phyloP scores from a whole-genome alignment of 2,797 vertebrate species.

The Rallus crepitans region DNA sequence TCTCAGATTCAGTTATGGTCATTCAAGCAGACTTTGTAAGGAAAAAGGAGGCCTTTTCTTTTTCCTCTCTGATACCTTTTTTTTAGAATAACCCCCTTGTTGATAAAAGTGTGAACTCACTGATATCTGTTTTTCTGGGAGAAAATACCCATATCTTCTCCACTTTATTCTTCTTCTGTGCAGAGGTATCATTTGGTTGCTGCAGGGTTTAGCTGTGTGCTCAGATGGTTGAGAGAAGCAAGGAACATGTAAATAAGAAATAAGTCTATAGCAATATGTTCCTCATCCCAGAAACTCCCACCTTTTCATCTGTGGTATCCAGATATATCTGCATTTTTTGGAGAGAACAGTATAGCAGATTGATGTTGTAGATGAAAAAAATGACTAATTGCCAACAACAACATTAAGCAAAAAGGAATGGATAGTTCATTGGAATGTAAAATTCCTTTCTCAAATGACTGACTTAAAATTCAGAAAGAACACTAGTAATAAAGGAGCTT shows the following conservation, averaged over 20 bases:
- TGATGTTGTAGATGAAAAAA: conserved; percentile 7
- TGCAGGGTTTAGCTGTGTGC: not conserved
- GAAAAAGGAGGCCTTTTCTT: not conserved
- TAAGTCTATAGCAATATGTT: not conserved
- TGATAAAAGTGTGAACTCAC: not conserved
- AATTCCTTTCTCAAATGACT: not conserved
- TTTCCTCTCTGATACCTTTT: not conserved
- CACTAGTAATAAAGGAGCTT: not conserved
- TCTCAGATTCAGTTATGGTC: not conserved
- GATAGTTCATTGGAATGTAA: not conserved
- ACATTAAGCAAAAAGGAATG: not conserved
- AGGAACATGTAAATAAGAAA: not conserved
- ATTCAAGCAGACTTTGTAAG: not conserved
- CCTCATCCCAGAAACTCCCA: conserved; percentile 19
- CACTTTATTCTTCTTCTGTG: not conserved
- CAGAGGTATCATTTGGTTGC: not conserved
- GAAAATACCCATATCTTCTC: not conserved
- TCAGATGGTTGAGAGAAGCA: not conserved
- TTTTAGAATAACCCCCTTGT: not conserved
- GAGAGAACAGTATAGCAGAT: not conserved
- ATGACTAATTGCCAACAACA: not conserved
- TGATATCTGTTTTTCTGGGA: not conserved
- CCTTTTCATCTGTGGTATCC: conserved; percentile 32
- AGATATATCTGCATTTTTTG: conserved; percentile 19
- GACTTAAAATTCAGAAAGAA: not conserved